Percentiles rank a stretch among this genome's conserved stretches.
Conservation (phyloP, 1,140 invertebrate genomes). For the Nymphalis io region DNA sequence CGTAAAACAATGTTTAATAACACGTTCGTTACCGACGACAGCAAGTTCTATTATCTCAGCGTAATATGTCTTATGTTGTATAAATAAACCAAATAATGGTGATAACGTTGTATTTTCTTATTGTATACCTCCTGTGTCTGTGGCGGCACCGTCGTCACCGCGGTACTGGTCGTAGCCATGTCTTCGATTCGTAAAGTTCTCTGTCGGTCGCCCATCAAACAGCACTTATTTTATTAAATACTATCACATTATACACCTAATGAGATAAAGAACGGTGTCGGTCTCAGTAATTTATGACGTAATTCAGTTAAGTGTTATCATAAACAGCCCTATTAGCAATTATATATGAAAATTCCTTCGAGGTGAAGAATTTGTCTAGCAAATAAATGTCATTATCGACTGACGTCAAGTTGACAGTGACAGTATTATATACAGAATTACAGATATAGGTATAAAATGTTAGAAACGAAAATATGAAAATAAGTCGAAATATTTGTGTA, state of each 20-base stretch:
- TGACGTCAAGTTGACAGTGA: conserved; percentile 22
- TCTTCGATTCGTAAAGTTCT: conserved; percentile 51
- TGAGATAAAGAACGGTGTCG: conserved; percentile 4
- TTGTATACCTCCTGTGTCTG: conserved; percentile 67
- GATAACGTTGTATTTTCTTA: conserved; percentile 52
- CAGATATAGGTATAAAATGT: background rate
- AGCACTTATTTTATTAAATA: conserved; percentile 30
- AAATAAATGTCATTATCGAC: conserved; percentile 19
- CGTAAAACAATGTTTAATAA: conserved; percentile 7
- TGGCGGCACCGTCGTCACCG: conserved; percentile 64
- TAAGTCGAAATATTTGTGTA: no score
- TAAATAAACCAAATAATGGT: conserved; percentile 57
- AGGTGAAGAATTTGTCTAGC: conserved; percentile 1
- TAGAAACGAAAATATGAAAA: no score
- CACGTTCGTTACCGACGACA: background rate
- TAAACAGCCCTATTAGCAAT: conserved; percentile 15
- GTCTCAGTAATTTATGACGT: background rate
- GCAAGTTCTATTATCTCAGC: conserved; percentile 5
- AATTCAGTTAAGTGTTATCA: conserved; percentile 11
- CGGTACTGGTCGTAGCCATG: conserved; percentile 73
- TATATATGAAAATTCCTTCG: conserved; percentile 15
- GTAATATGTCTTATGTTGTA: conserved; percentile 33
- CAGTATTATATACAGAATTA: background rate
- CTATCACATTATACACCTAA: conserved; percentile 53
- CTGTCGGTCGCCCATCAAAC: conserved; percentile 67